A percentile compares a stretch with the other conserved stretches of the same genome.
Evolutionary conservation across 2,113 vertebrate species (phyloP).

Genomic region (Tragelaphus scriptus): DNA sequence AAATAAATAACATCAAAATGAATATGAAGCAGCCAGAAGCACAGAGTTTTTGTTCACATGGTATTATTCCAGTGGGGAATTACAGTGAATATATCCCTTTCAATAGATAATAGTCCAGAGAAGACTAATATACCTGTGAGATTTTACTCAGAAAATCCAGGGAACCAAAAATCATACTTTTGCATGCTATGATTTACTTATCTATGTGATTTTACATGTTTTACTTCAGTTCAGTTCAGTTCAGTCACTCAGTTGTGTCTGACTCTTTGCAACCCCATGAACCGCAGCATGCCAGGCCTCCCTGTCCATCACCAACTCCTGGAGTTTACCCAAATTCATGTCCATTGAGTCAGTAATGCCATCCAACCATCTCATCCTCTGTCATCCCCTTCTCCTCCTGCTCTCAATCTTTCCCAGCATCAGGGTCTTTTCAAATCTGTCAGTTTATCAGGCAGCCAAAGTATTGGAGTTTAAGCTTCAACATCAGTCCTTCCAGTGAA

Average conservation of each 20-base stretch:
- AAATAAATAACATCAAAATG: slow-evolving; percentile 44
- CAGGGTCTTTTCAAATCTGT: neutral
- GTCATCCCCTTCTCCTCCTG: neutral
- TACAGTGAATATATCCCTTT: neutral
- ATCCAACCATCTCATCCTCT: neutral
- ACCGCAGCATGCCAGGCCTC: too few species aligned
- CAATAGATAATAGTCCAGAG: neutral
- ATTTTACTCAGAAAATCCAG: neutral
- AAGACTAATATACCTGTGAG: neutral
- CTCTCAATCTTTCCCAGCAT: neutral
- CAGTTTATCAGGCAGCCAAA: neutral
- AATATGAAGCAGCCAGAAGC: neutral
- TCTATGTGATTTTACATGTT: neutral
- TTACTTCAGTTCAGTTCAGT: neutral
- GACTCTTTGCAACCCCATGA: too few species aligned
- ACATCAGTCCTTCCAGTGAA: neutral
- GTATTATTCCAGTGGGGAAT: neutral
- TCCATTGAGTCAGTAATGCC: too few species aligned
- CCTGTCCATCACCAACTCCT: too few species aligned
- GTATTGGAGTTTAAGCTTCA: neutral
- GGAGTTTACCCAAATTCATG: too few species aligned
- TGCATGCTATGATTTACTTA: neutral
- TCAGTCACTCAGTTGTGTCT: too few species aligned
- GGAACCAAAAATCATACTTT: neutral
- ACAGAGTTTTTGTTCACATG: neutral